phyloP scores from a whole-genome alignment of 2,797 vertebrate species.

The Danio aesculapii region DNA sequence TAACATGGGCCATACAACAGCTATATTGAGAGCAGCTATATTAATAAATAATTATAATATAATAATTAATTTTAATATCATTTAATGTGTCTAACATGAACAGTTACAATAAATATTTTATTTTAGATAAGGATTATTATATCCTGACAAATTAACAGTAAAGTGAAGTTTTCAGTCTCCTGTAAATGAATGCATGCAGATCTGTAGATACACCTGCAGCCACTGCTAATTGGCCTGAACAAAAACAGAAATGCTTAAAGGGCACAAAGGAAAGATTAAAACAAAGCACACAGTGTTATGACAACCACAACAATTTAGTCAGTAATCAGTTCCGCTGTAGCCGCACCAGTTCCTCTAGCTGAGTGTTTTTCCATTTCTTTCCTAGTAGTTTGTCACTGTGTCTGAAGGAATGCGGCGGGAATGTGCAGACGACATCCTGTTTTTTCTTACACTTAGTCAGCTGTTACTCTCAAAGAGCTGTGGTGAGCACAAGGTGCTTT shows the following conservation, averaged over 20 bases:
- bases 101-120: too few species aligned
- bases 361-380: slow-evolving; percentile 63
- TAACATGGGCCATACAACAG: too few species aligned
- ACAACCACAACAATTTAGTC: slow-evolving; percentile 68
- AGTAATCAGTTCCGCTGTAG: slow-evolving; percentile 65
- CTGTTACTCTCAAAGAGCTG: slow-evolving; percentile 55
- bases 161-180: not conserved
- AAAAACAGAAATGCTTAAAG: slow-evolving; percentile 3
- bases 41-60: too few species aligned
- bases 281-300: slow-evolving; percentile 67
- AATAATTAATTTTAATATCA: too few species aligned
- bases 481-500: slow-evolving; percentile 24
- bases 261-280: slow-evolving; percentile 53
- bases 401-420: slow-evolving; percentile 73
- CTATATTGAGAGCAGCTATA: too few species aligned
- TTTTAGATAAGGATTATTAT: too few species aligned
- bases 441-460: slow-evolving; percentile 74
- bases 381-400: slow-evolving; percentile 51
- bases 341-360: slow-evolving; percentile 67
- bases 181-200: slow-evolving; percentile 12
- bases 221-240: slow-evolving; percentile 17
- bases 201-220: slow-evolving; percentile 11
- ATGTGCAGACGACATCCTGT: slow-evolving; percentile 81
- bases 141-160: too few species aligned
- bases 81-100: too few species aligned